Percentiles rank a stretch among this genome's conserved stretches.
Evolutionary conservation across 2,888 invertebrate genomes (phyloP).

Genomic region (Catocala sponsa): DNA sequence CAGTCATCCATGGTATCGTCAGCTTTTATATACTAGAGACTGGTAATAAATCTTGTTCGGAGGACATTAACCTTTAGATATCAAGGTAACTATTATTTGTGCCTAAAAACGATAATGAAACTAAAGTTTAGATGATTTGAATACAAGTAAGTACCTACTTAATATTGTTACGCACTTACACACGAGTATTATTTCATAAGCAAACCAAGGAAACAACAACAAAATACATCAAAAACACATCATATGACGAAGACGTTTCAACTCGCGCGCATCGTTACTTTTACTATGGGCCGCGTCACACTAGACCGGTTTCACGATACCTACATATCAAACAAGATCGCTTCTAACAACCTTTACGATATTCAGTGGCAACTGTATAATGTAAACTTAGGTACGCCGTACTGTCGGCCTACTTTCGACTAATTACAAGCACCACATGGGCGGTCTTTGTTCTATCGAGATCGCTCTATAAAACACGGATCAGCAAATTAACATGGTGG

Average conservation of each 20-base stretch:
- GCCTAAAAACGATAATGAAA: too few species aligned
- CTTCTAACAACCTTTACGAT: conserved; percentile 13
- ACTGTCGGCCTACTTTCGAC: conserved; percentile 63
- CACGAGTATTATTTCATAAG: neutral
- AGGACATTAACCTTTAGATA: too few species aligned
- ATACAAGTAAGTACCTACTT: too few species aligned
- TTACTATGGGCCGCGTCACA: conserved; percentile 32
- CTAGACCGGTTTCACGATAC: conserved; percentile 35
- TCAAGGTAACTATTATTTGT: too few species aligned
- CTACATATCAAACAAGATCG: conserved; percentile 17
- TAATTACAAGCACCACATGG: conserved; percentile 64
- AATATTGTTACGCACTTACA: neutral
- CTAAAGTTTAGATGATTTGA: too few species aligned
- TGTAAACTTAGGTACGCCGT: conserved; percentile 36
- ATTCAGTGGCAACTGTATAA: conserved; percentile 30
- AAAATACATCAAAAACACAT: conserved; percentile 40
- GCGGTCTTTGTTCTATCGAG: conserved; percentile 53
- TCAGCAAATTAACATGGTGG: conserved; percentile 41
- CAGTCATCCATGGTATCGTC: too few species aligned
- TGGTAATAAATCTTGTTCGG: too few species aligned
- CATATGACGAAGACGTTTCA: conserved; percentile 22
- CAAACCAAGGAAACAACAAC: conserved; percentile 3
- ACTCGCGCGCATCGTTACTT: conserved; percentile 33
- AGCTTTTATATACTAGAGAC: too few species aligned
- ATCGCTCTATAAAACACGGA: conserved; percentile 49